phyloP scores from a whole-genome alignment of 2,797 vertebrate species.

The Apogon hyalosoma region DNA sequence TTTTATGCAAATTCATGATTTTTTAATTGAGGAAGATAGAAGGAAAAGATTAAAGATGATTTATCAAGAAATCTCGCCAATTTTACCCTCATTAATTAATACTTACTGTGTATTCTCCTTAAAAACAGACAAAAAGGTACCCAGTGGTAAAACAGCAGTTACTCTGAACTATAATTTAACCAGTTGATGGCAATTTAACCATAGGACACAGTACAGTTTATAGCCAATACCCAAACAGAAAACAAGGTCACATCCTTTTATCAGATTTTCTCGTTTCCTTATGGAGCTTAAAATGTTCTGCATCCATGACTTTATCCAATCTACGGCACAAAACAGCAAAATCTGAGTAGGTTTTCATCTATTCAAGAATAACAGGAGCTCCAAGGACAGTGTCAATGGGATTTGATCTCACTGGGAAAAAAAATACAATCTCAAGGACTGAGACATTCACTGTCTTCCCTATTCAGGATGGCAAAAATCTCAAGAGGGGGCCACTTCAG shows the following conservation, averaged over 20 bases:
- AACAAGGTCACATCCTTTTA: constrained; percentile 25
- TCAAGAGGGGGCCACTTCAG: constrained; percentile 54
- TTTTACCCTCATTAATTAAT: constrained; percentile 32
- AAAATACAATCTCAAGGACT: constrained; percentile 65
- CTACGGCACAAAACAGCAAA: constrained; percentile 44
- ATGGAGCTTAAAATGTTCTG: constrained; percentile 22
- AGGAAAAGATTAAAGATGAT: constrained; percentile 63
- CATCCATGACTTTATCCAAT: constrained; percentile 40
- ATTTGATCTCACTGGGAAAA: constrained; percentile 60
- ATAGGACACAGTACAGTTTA: constrained; percentile 5
- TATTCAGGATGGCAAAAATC: constrained; percentile 62
- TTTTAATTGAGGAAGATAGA: constrained; percentile 59
- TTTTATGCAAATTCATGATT: constrained; percentile 38
- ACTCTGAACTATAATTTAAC: constrained; percentile 5
- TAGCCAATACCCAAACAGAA: constrained; percentile 4
- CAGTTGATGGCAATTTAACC: constrained; percentile 16
- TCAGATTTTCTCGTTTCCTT: constrained; percentile 25
- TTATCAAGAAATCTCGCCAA: constrained; percentile 45
- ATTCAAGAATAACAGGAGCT: constrained; percentile 37
- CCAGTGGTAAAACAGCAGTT: background rate
- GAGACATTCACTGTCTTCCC: constrained; percentile 50
- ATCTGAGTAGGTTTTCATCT: constrained; percentile 50
- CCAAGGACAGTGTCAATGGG: constrained; percentile 50
- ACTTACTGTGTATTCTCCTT: constrained; percentile 12
- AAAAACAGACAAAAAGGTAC: constrained; percentile 13